Evolutionary conservation across 1,140 invertebrate species (phyloP).

Genomic region (Eupristina koningsbergeri): DNA sequence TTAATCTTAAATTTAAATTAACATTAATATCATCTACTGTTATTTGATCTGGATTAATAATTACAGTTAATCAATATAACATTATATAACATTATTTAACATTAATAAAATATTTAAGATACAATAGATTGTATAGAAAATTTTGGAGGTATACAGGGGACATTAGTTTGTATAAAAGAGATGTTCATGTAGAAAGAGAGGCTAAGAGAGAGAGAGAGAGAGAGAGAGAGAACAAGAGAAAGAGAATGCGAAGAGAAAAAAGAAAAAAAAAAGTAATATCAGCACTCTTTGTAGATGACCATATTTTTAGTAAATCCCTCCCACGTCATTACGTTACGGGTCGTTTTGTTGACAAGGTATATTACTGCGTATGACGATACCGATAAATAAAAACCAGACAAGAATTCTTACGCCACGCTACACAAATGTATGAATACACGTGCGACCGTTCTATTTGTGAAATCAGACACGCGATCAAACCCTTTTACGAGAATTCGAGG

Average conservation of each 20-base stretch:
- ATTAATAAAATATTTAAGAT: too few species aligned
- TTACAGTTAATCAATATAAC: too few species aligned
- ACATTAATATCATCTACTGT: too few species aligned
- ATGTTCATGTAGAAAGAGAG: too few species aligned
- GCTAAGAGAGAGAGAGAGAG: background rate
- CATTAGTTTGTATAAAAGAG: too few species aligned
- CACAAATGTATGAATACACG: background rate
- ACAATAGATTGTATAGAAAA: too few species aligned
- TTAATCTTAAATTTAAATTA: too few species aligned
- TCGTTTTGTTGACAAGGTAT: constrained; percentile 56
- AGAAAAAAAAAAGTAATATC: too few species aligned
- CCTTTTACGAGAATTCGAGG: constrained; percentile 58
- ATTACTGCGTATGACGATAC: constrained; percentile 61
- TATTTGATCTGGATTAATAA: too few species aligned
- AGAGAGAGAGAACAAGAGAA: background rate
- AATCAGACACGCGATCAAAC: constrained; percentile 58
- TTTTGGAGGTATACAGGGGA: too few species aligned
- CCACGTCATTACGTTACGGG: constrained; percentile 61
- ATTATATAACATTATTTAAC: too few species aligned
- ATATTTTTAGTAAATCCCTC: constrained; percentile 35
- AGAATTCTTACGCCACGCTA: background rate
- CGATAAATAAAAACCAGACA: constrained; percentile 69
- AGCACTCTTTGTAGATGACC: background rate
- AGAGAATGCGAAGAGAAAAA: background rate
- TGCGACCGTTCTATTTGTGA: constrained; percentile 12